phyloP scores from a whole-genome alignment of 2,888 invertebrate genomes.

The Ectemnius cavifrons region DNA sequence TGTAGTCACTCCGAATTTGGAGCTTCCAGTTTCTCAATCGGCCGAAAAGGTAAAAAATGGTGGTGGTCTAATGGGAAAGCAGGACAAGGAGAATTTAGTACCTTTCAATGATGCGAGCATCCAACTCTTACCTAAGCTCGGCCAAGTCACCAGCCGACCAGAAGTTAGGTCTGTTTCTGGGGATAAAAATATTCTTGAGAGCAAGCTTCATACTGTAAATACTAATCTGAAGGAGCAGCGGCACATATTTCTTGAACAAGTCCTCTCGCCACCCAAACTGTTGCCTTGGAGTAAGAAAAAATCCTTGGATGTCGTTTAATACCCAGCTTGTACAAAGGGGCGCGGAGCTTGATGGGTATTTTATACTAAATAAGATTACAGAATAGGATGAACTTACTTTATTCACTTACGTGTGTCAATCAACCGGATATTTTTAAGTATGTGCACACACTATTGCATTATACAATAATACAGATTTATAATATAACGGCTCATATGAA shows the following conservation, averaged over 20 bases:
- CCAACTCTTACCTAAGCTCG: no score
- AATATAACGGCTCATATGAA: constrained; percentile 46
- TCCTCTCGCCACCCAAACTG: constrained; percentile 81
- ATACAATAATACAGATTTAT: constrained; percentile 50
- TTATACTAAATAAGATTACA: no score
- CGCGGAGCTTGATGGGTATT: no score
- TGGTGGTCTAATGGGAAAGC: constrained; percentile 49
- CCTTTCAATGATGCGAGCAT: constrained; percentile 37
- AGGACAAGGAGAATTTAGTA: constrained; percentile 70
- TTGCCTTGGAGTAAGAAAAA: constrained; percentile 75
- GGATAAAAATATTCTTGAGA: no score
- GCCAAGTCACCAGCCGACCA: no score
- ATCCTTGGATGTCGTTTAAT: constrained; percentile 38
- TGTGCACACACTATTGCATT: constrained; percentile 32
- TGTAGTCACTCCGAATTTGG: constrained; percentile 49
- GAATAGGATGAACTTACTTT: no score
- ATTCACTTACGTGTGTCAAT: constrained; percentile 30
- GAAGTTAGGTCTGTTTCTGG: no score
- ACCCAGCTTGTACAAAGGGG: no score
- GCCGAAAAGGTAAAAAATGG: constrained; percentile 38
- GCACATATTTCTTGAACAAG: constrained; percentile 81
- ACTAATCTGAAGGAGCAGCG: constrained; percentile 80
- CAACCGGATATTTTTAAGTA: constrained; percentile 43
- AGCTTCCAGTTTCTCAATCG: constrained; percentile 26
- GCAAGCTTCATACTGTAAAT: constrained; percentile 23